Percentiles rank a stretch among this genome's conserved stretches.
Conservation (phyloP, 2,113 vertebrate genomes). For the Actinemys pallida region DNA sequence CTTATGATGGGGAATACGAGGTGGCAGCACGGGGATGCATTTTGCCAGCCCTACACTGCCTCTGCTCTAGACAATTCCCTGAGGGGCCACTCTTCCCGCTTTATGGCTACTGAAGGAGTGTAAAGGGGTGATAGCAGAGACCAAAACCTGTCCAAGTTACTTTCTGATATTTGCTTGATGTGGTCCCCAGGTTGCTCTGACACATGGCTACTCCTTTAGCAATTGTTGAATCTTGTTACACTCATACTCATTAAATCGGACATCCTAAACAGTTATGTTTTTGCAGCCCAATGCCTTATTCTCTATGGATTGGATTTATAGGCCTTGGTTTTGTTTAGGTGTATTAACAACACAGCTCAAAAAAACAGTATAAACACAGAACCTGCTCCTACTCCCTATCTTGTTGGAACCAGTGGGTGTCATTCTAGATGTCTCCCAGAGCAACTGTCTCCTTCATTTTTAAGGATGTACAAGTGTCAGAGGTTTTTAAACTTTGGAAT, state of each 20-base stretch:
- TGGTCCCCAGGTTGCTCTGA: background rate
- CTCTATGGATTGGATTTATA: background rate
- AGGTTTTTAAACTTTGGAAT: background rate
- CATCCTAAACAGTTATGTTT: background rate
- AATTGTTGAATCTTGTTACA: background rate
- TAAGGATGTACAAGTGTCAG: background rate
- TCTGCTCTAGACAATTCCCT: background rate
- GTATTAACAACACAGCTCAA: background rate
- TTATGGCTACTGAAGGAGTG: background rate
- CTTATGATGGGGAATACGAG: background rate
- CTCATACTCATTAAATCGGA: background rate
- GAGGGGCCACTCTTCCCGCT: background rate
- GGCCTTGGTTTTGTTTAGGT: background rate
- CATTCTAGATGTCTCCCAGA: background rate
- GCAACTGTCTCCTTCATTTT: background rate
- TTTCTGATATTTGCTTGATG: rapidly evolving
- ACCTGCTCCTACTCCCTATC: background rate
- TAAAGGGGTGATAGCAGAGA: background rate
- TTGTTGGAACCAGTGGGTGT: background rate
- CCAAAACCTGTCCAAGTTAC: background rate
- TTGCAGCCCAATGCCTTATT: background rate
- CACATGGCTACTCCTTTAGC: rapidly evolving
- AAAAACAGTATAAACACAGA: background rate
- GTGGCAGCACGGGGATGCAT: background rate
- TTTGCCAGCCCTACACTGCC: background rate